phyloP scores from a whole-genome alignment of 1,140 invertebrate genomes.

The Metaphire vulgaris region DNA sequence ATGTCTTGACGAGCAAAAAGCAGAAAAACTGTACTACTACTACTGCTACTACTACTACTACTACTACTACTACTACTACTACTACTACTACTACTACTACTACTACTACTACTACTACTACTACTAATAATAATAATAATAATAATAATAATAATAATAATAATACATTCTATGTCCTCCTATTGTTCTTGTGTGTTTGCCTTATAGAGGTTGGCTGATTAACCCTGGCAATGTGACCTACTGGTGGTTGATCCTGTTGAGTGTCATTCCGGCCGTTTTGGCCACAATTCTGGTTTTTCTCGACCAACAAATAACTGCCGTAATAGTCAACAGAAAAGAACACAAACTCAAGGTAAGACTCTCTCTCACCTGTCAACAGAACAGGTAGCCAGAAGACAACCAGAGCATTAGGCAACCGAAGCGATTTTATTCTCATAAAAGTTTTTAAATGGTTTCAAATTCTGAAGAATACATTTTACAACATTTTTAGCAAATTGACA shows the following conservation, averaged over 20 bases:
- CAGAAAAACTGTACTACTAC: no score
- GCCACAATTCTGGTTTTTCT: slow-evolving; percentile 98
- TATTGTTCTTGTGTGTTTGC: no score
- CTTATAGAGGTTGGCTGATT: slow-evolving; percentile 24
- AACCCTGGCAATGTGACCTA: slow-evolving; percentile 53
- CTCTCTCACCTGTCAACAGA: no score
- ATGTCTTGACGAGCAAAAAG: slow-evolving; percentile 30
- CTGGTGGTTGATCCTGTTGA: slow-evolving; percentile 72
- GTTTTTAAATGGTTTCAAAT: no score
- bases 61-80: slow-evolving; percentile 2
- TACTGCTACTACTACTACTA: slow-evolving; percentile 1
- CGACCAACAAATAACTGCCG: slow-evolving; percentile 98
- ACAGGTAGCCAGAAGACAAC: no score
- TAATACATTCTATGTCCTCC: no score
- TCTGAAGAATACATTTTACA: no score
- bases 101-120: slow-evolving; percentile 3
- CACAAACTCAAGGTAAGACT: slow-evolving; percentile 76
- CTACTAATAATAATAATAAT: no score
- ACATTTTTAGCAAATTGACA: no score
- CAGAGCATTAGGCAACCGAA: no score
- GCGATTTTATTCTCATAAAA: no score
- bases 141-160: no score
- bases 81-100: slow-evolving; percentile 2
- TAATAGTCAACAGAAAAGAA: slow-evolving; percentile 96
- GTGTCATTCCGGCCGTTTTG: slow-evolving; percentile 79